Conservation (phyloP, 53 echinoderm and acorn worm genomes). For the Holothuria leucospilota region DNA sequence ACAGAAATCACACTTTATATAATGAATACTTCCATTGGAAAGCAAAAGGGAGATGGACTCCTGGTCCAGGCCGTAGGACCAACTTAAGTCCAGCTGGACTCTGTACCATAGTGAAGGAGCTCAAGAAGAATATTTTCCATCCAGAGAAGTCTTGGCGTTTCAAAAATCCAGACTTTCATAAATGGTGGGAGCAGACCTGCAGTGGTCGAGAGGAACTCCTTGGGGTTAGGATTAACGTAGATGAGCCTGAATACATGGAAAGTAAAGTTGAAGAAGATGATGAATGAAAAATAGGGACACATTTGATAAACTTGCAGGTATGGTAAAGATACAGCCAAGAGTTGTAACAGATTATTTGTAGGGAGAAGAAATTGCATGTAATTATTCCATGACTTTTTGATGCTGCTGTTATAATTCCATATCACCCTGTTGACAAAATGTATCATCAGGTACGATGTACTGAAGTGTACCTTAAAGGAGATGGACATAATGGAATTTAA, state of each 20-base stretch:
- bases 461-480: too few relatives aligned
- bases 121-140: slow-evolving; percentile 46
- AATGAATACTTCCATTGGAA: slow-evolving; percentile 64
- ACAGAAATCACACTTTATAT: slow-evolving; percentile 63
- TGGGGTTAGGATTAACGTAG: slow-evolving; percentile 56
- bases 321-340: too few relatives aligned
- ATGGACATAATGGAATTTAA: too few relatives aligned
- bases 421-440: too few relatives aligned
- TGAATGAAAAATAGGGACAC: neutral
- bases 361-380: too few relatives aligned
- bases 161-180: slow-evolving; percentile 60
- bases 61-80: slow-evolving; percentile 65
- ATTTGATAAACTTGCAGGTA: too few relatives aligned
- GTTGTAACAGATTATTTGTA: too few relatives aligned
- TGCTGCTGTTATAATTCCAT: too few relatives aligned
- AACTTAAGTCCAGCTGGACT: slow-evolving; percentile 56
- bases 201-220: slow-evolving; percentile 43
- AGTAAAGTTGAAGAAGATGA: neutral
- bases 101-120: slow-evolving; percentile 54
- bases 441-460: too few relatives aligned
- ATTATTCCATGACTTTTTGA: too few relatives aligned
- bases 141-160: slow-evolving; percentile 68
- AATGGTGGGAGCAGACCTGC: slow-evolving; percentile 66
- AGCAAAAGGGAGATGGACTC: slow-evolving; percentile 31
- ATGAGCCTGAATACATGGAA: slow-evolving; percentile 27